Evolutionary conservation across 2,888 invertebrate species (phyloP), one percentile per base, ranked within the genome.

Genomic region (Acheta domesticus): DNA sequence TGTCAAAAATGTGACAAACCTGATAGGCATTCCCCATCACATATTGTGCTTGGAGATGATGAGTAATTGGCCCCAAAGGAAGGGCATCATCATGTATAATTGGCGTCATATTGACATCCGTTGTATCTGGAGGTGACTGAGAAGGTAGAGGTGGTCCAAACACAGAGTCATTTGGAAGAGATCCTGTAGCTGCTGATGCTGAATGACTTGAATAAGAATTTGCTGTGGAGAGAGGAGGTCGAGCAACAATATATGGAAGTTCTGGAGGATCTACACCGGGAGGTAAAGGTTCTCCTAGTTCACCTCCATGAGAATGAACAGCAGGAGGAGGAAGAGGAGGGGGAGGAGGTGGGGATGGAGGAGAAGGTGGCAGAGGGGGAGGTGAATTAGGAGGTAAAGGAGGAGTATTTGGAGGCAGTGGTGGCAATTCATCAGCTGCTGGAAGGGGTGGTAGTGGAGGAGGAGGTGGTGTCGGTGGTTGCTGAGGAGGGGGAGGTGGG

Each of bases 231-330:
- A 62, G 75, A 48, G 75, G 77, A 19, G 81, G 82, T 49, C 78
- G 81, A 87, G 88, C 87, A 14, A 88, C 87, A 81, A 86, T 84
- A 75, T 86, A 87, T 2, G 87, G 84, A 75, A 86, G 83, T 77
- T 89, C 89, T 2, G 87, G 85, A 12, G 87, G 84, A 83, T 90
- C 90, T 0, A 90, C 89, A 5, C 89, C 90, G 12, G 90, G 90
- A 20, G 89, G 89, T n/a, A 89, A 83, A 19, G 89, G 89, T 83
- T 90, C 88, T 20, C 83, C 85, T 36, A 36, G 36, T 23, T 80
- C 78, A 21, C 79, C 81, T 12, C 77, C 49, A 48, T 77, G 79
- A 11, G 79, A 74, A 11, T 77, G 78, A 12, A 79, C 80, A 12
- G 76, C 80, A 20, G 81, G 81, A 36, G 82, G 81, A 78, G 83